Percentiles rank a stretch among this genome's conserved stretches.
These are phyloP conservation scores for Phyllostomus hastatus DNA, from an alignment of 2,113 vertebrate genomes.

Conservation along the genomic window DNA sequence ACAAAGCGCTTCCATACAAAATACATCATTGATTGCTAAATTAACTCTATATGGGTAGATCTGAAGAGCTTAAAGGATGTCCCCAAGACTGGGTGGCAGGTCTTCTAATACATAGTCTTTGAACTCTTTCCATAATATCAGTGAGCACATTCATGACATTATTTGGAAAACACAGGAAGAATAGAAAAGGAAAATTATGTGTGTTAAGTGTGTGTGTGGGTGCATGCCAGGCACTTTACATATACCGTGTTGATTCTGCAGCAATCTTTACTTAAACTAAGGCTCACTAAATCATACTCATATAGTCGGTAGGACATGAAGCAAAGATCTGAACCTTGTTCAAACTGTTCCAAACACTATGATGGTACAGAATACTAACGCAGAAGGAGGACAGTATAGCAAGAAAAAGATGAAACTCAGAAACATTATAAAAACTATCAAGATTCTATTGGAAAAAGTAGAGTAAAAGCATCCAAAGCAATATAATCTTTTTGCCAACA, in stretches of 20 bases:
- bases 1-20: conserved; percentile 8
- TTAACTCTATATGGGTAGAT: background rate
- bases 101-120: background rate
- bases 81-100: background rate
- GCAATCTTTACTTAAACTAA: background rate
- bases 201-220: fast-evolving
- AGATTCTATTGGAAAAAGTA: background rate
- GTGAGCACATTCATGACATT: background rate
- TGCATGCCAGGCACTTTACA: background rate
- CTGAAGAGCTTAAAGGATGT: background rate
- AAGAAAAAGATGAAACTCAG: background rate
- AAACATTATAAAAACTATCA: background rate
- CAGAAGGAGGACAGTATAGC: background rate
- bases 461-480: conserved; percentile 2
- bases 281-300: background rate
- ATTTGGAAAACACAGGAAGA: conserved; percentile 11
- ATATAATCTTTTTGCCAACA: background rate
- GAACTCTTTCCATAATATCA: background rate
- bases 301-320: background rate
- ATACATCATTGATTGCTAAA: background rate
- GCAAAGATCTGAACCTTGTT: background rate
- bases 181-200: background rate
- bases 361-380: background rate
- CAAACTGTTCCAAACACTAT: background rate
- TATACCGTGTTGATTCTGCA: background rate